Evolutionary conservation across 2,113 vertebrate species (phyloP), one percentile per base, ranked within the genome.

Genomic region (Tyto alba): DNA sequence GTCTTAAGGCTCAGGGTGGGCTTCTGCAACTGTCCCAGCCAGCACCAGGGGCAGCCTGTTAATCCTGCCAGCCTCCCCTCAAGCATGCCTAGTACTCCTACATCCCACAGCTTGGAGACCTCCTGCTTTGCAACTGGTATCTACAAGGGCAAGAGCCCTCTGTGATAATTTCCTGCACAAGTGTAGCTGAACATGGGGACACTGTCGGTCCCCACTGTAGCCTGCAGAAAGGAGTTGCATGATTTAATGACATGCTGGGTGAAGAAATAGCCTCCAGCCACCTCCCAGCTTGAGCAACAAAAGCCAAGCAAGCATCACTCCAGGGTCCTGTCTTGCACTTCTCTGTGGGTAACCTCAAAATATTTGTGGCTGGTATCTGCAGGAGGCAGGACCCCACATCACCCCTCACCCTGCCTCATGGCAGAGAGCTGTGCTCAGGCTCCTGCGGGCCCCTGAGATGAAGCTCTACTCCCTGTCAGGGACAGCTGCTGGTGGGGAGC

Each of bases 201-300:
- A 1, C 14, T 38, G 20, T 9, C 1, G 0, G 11, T 29, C 9
- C 25, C 57, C 0, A 0, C 41, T 34, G 41, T 16, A 38, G 27
- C 40, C 75, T 57, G 13, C 0, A 0, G 62, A 48, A 82, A 63
- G 41, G 34, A 71, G 11, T 0, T 38, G 38, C 7, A 4, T 7
- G 18, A 22, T 50, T 79, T 55, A 88, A 63, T 1, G 1, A 23
- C 2, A 0, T 25, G 7, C 13, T 38, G n/a, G 27, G 36, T 66
- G 18, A 85, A 85, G 41, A 91, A 85, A 53, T 0, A 67, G 66
- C 68, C 32, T 72, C 59, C 63, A 45, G 52, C 40, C 20, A 29
- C 6, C 34, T 72, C 66, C 32, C 22, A 63, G 50, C 7, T 29
- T 36, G 21, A 87, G 55, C 32, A 63, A 40, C 5, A 2, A 59